phyloP scores from a whole-genome alignment of 2,113 vertebrate species.

The Trematomus loennbergii region DNA sequence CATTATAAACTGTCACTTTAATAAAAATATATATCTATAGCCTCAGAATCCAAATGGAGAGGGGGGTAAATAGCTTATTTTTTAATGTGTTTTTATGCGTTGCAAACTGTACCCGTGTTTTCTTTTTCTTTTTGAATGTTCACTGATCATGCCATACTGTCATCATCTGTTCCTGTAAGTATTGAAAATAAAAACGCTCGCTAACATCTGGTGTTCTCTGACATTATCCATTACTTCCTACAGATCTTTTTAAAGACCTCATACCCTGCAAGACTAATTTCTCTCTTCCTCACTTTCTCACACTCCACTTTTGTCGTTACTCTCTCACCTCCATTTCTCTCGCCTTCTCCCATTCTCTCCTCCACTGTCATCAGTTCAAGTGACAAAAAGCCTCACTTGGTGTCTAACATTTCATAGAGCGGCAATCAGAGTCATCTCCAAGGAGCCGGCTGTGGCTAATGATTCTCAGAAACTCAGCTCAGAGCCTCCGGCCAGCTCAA shows the following conservation, averaged over 20 bases:
- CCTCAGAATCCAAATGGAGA: no score
- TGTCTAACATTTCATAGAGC: conserved; percentile 50
- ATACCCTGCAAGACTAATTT: conserved; percentile 14
- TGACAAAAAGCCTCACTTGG: conserved; percentile 51
- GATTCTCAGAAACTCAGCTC: conserved; percentile 58
- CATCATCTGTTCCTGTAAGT: no score
- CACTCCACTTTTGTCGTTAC: conserved; percentile 32
- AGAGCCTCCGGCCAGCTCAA: conserved; percentile 43
- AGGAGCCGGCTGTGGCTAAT: conserved; percentile 50
- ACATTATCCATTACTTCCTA: conserved; percentile 43
- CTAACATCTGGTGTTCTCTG: conserved; percentile 14
- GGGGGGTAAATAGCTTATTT: no score
- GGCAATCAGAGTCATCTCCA: conserved; percentile 47
- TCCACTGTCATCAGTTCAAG: conserved; percentile 53
- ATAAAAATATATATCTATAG: no score
- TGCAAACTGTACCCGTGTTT: no score
- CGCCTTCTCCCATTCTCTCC: neutral
- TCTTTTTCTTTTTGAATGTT: no score
- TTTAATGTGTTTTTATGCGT: no score
- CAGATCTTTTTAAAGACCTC: conserved; percentile 34
- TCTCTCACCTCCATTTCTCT: neutral
- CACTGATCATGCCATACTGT: no score
- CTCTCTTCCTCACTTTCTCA: conserved; percentile 17
- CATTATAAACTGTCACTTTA: no score
- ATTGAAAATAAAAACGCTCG: conserved; percentile 2